A percentile compares a stretch with the other conserved stretches of the same genome.
These are phyloP conservation scores for Charaxes varanes DNA, from an alignment of 1,140 invertebrate genomes.

Conservation along the genomic window DNA sequence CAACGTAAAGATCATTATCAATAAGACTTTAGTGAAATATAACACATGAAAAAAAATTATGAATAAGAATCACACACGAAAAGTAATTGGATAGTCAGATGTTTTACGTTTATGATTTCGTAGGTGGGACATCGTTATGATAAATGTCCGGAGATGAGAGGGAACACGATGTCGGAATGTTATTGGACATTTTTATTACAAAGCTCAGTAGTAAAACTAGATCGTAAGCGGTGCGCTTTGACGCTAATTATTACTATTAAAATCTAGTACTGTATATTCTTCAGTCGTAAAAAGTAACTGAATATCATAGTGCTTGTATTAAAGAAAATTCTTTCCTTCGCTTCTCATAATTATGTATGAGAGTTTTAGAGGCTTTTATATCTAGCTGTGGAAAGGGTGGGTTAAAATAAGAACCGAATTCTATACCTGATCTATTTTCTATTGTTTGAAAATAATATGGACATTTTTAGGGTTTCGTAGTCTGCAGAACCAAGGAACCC, in stretches of 20 bases:
- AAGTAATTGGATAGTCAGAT: slow-evolving; percentile 57
- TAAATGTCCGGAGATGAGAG: slow-evolving; percentile 35
- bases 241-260: slow-evolving; percentile 21
- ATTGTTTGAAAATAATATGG: no score
- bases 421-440: no score
- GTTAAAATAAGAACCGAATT: no score
- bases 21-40: no score
- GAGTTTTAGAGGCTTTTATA: no score
- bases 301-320: not conserved
- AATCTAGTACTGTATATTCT: slow-evolving; percentile 1
- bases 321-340: not conserved
- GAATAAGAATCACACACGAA: slow-evolving; percentile 39
- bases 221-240: slow-evolving; percentile 29
- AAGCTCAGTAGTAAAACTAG: slow-evolving; percentile 50
- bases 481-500: no score
- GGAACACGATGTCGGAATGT: slow-evolving; percentile 38
- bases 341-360: no score
- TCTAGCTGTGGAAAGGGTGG: no score
- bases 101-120: slow-evolving; percentile 46
- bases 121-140: slow-evolving; percentile 40
- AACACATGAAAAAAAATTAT: slow-evolving; percentile 39
- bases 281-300: not conserved
- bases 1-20: no score
- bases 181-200: slow-evolving; percentile 32
- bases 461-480: no score